Conservation (phyloP, 2,888 invertebrate species). For the Piscicola geometra region DNA sequence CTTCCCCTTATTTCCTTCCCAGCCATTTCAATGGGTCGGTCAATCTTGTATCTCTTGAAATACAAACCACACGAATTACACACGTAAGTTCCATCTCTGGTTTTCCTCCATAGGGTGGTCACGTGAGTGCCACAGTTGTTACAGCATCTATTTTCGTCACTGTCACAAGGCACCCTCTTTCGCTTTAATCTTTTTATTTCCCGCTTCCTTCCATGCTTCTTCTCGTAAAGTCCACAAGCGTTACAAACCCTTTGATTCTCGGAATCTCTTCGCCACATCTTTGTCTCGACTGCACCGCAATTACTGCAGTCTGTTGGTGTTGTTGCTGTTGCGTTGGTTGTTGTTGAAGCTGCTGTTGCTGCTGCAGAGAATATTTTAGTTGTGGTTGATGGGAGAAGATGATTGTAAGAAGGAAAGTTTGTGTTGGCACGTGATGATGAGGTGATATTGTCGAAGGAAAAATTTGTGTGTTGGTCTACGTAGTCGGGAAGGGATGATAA, state of each 20-base stretch:
- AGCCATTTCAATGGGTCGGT: background rate
- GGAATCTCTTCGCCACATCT: background rate
- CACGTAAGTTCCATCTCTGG: background rate
- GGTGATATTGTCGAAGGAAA: too few relatives aligned
- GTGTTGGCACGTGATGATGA: too few relatives aligned
- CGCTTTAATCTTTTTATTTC: background rate
- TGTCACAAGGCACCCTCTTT: too few relatives aligned
- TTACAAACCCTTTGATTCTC: background rate
- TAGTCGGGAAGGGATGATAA: too few relatives aligned
- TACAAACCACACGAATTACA: background rate
- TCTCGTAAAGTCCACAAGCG: background rate
- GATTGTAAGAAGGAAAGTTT: too few relatives aligned
- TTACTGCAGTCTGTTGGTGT: background rate
- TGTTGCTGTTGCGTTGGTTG: background rate
- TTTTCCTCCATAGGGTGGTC: background rate
- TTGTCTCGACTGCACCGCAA: background rate
- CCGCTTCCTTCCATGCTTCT: background rate
- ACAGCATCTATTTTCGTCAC: background rate
- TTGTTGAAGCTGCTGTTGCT: background rate
- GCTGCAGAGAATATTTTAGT: too few relatives aligned
- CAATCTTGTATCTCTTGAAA: background rate
- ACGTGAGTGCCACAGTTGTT: background rate
- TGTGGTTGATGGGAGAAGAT: too few relatives aligned
- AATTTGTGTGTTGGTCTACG: too few relatives aligned
- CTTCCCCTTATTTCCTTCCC: background rate